Conservation (phyloP, 2,113 vertebrate genomes). For the Guaruba guarouba region DNA sequence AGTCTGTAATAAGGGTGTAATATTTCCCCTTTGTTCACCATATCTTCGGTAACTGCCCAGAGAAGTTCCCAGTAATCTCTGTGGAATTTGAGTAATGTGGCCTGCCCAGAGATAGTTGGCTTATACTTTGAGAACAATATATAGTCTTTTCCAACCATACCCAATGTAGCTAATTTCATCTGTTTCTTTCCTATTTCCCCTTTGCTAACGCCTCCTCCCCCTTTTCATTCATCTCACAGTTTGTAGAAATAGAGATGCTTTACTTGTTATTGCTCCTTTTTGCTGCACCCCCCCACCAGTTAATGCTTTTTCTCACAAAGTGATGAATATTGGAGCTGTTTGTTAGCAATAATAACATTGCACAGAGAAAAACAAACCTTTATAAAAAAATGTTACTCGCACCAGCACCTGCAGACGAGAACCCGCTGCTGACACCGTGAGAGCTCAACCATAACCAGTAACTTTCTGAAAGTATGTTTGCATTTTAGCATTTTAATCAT, state of each 20-base stretch:
- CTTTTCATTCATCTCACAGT: accelerated
- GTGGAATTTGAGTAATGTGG: neutral
- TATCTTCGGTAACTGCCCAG: neutral
- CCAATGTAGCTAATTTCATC: neutral
- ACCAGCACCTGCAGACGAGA: neutral
- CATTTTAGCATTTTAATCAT: neutral
- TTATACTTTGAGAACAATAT: neutral
- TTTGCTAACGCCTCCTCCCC: neutral
- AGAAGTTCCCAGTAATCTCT: neutral
- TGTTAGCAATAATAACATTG: neutral
- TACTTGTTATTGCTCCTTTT: neutral
- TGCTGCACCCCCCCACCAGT: neutral
- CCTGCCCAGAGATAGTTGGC: neutral
- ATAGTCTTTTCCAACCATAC: neutral
- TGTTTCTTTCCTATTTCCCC: neutral
- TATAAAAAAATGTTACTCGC: neutral
- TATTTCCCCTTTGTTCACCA: neutral
- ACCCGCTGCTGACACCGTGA: neutral
- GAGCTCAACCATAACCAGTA: neutral
- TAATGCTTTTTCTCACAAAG: neutral
- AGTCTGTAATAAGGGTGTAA: neutral
- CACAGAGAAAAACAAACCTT: neutral
- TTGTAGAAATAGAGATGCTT: neutral
- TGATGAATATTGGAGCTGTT: neutral
- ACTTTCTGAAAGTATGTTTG: neutral